A percentile compares a stretch with the other conserved stretches of the same genome.
phyloP scores from a whole-genome alignment of 1,140 invertebrate genomes.

The Leptonema lineaticorne region DNA sequence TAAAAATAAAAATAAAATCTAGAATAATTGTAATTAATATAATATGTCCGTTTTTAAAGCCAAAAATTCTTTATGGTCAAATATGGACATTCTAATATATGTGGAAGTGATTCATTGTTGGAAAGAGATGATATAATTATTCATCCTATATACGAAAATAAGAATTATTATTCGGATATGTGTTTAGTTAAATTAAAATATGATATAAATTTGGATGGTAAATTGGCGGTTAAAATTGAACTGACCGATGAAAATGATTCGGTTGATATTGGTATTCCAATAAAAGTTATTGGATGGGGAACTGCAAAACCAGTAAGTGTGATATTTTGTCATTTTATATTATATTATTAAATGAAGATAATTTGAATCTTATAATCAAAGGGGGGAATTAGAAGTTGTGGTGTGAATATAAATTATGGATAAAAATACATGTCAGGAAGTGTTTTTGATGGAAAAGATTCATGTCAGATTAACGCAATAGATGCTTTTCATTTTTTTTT shows the following conservation, averaged over 20 bases:
- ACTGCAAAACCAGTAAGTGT: not conserved
- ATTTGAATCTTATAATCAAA: no score
- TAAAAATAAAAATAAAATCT: no score
- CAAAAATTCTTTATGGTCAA: not conserved
- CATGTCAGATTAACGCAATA: constrained; percentile 7
- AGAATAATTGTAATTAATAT: not conserved
- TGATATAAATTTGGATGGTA: not conserved
- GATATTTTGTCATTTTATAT: not conserved
- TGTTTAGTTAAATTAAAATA: constrained; percentile 2
- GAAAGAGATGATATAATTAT: not conserved
- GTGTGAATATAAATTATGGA: not conserved
- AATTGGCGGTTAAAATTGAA: not conserved
- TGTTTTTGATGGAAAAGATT: constrained; percentile 12
- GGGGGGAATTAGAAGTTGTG: not conserved
- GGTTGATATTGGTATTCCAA: no score
- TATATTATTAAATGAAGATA: not conserved
- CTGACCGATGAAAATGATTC: not conserved
- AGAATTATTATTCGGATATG: not conserved
- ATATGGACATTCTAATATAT: not conserved
- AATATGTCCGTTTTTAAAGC: not conserved
- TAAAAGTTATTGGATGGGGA: constrained; percentile 10
- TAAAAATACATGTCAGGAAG: not conserved
- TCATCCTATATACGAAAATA: not conserved
- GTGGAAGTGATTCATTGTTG: not conserved
- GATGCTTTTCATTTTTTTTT: not conserved